Conservation (phyloP, 2,888 invertebrate species). For the Nebria brevicollis region DNA sequence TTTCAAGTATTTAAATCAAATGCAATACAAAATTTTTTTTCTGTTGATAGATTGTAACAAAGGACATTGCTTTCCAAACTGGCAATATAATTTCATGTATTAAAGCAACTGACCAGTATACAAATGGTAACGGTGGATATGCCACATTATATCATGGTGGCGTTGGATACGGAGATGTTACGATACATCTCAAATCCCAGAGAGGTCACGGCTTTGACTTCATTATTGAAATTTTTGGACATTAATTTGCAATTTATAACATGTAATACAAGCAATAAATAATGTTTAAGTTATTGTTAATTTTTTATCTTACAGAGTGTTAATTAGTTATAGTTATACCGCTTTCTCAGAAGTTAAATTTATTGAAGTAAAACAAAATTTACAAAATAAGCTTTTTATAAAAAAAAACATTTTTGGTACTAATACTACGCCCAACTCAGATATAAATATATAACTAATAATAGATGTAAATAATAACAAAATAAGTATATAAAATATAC, state of each 20-base stretch:
- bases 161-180: constrained; percentile 46
- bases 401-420: too few species aligned
- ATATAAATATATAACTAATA: too few species aligned
- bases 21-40: not conserved
- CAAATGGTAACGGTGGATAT: constrained; percentile 50
- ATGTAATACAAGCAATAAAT: not conserved
- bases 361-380: too few species aligned
- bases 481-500: too few species aligned
- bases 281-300: too few species aligned
- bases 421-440: too few species aligned
- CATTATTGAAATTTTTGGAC: constrained; percentile 50
- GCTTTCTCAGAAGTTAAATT: too few species aligned
- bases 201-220: constrained; percentile 49
- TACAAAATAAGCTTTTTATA: too few species aligned
- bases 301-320: too few species aligned
- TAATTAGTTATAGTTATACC: too few species aligned
- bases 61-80: not conserved
- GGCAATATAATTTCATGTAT: constrained; percentile 24
- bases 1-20: too few species aligned
- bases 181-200: constrained; percentile 50
- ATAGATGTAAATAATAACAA: too few species aligned
- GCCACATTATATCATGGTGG: constrained; percentile 49
- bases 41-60: not conserved
- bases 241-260: constrained; percentile 28
- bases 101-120: constrained; percentile 48